These are phyloP conservation scores for Sphaerophoria taeniata DNA, from an alignment of 2,888 invertebrate genomes.

Conservation along the genomic window DNA sequence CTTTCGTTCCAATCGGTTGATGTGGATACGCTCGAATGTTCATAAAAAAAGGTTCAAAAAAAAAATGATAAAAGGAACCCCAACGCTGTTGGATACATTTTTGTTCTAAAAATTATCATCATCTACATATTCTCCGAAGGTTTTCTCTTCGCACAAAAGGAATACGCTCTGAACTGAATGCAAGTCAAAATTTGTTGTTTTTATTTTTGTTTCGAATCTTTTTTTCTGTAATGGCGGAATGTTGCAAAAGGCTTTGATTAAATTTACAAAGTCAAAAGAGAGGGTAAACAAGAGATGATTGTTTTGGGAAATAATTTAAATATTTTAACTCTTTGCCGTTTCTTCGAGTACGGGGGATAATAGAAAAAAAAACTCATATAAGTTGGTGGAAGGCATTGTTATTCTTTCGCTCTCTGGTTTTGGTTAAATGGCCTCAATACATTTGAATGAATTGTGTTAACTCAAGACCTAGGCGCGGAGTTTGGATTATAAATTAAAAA, in stretches of 20 bases:
- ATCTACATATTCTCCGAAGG: slow-evolving; percentile 8
- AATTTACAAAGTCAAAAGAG: slow-evolving; percentile 12
- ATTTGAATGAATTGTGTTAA: too few relatives aligned
- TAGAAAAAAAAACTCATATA: not conserved
- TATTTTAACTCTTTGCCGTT: slow-evolving; percentile 22
- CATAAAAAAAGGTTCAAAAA: slow-evolving; percentile 13
- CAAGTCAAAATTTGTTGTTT: not conserved
- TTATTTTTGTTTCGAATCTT: not conserved
- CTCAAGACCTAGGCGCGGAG: too few relatives aligned
- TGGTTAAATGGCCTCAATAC: too few relatives aligned
- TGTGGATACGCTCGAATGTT: slow-evolving; percentile 55
- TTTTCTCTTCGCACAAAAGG: not conserved
- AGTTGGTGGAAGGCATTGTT: not conserved
- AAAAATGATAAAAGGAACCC: slow-evolving; percentile 1
- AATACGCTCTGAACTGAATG: not conserved
- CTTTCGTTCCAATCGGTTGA: slow-evolving; percentile 67
- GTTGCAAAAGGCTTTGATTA: slow-evolving; percentile 31
- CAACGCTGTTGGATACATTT: slow-evolving; percentile 5
- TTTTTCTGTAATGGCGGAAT: slow-evolving; percentile 14
- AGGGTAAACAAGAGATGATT: slow-evolving; percentile 5
- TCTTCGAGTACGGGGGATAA: slow-evolving; percentile 3
- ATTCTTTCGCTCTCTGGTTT: not conserved
- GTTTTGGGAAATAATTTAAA: slow-evolving; percentile 33
- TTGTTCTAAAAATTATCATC: slow-evolving; percentile 30
- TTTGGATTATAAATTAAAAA: too few relatives aligned